phyloP scores from a whole-genome alignment of 2,888 invertebrate species.

The Elmis aenea region DNA sequence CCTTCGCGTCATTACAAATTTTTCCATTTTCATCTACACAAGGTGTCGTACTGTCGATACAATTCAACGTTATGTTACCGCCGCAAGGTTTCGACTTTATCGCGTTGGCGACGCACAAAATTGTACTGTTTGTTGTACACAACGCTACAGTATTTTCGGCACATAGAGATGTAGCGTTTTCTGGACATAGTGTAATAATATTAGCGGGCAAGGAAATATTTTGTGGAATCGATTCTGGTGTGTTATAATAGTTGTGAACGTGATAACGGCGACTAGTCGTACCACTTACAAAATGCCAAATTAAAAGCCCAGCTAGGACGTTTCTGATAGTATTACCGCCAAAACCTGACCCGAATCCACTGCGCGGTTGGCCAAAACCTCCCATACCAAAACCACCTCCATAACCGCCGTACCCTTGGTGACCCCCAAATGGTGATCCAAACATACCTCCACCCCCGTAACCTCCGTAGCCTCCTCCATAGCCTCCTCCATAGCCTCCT shows the following conservation, averaged over 20 bases:
- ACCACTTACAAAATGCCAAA: conserved; percentile 36
- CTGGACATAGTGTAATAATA: conserved; percentile 35
- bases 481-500: conserved; percentile 3
- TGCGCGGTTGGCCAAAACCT: conserved; percentile 16
- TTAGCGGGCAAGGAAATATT: conserved; percentile 38
- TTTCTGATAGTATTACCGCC: conserved; percentile 35
- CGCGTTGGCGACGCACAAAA: conserved; percentile 37
- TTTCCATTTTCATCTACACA: conserved; percentile 31
- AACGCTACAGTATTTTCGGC: conserved; percentile 35
- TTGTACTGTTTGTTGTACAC: conserved; percentile 38
- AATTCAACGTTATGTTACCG: conserved; percentile 29
- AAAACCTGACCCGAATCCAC: conserved; percentile 25
- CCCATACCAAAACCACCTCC: conserved; percentile 20
- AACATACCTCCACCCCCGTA: conserved; percentile 8
- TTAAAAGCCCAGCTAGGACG: conserved; percentile 36
- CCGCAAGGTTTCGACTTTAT: conserved; percentile 32
- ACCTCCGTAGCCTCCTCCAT: conserved; percentile 8
- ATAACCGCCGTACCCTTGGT: conserved; percentile 15
- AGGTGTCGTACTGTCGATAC: conserved; percentile 33
- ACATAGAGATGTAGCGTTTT: conserved; percentile 37
- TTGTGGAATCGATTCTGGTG: conserved; percentile 30
- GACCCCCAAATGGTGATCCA: conserved; percentile 11
- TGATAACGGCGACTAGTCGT: conserved; percentile 33
- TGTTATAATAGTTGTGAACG: conserved; percentile 40
- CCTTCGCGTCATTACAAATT: conserved; percentile 26